Base-by-base conservation (phyloP, 2,113 vertebrate genomes). In the Passerina amoena region DNA sequence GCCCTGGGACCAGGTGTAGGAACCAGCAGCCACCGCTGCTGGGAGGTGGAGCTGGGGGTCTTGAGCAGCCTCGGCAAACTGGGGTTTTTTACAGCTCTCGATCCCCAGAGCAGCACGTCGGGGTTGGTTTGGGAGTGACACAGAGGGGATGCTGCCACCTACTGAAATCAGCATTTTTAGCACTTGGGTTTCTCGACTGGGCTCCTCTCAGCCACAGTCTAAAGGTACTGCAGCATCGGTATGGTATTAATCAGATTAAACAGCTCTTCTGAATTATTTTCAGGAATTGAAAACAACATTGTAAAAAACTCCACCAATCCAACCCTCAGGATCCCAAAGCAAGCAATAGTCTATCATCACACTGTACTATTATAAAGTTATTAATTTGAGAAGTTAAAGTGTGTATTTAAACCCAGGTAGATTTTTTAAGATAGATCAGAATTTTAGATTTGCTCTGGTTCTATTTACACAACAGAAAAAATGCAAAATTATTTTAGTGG, bases 71-170 rank as follows among this genome's bases (percentile, higher is more conserved):
- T 3, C 22, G 12, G n/a, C 6, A 1, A 13, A 25, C 20, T 10
- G 31, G 11, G 4, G 24, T 15, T 7, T 57, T 51, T 63, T 17
- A 4, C 35, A 23, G 9, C 83, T 56, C 71, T 27, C 4, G 1
- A 87, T 68, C 19, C 51, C 33, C 65, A 5, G 35, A 63, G 47
- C 10, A 33, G 50, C 65, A 14, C 2, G 9, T 4, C 23, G 72
- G 51, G 31, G 11, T 4, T 76, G 64, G 16, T 25, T 71, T 16
- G 30, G 47, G 35, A 79, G 42, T 22, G 92, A 93, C 92, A 76
- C 42, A 96, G 93, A 96, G 97, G 30, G 53, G 87, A 97, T 65
- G 96, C 93, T 94, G 92, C 96, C 96, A 96, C 59, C 97, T 97
- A 95, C 94, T 92, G 96, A 94, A 96, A 53, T 23, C 45, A 44